Conservation (phyloP, 1,140 invertebrate genomes). For the Trichogramma pretiosum region DNA sequence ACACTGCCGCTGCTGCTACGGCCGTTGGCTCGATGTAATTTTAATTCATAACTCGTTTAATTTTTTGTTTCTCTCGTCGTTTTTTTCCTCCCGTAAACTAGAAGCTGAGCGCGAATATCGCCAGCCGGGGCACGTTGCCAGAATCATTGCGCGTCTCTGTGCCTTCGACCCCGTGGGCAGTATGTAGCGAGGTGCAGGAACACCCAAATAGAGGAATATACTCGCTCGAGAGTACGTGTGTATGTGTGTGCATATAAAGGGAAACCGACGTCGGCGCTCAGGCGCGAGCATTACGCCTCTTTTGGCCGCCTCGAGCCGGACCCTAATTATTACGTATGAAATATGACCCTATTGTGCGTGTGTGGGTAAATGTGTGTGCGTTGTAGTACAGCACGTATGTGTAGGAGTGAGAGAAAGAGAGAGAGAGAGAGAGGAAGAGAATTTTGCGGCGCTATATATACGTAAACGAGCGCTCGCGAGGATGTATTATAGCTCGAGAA, state of each 20-base stretch:
- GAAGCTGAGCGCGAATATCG: neutral
- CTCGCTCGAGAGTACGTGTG: too few species aligned
- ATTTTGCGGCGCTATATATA: too few species aligned
- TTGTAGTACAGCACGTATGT: too few species aligned
- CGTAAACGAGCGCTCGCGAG: too few species aligned
- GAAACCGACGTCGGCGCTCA: neutral
- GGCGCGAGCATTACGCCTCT: slow-evolving; percentile 7
- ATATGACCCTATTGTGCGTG: slow-evolving; percentile 10
- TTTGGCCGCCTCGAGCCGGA: neutral
- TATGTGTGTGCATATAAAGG: too few species aligned
- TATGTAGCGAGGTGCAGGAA: neutral
- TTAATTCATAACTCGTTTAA: too few species aligned
- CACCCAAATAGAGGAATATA: slow-evolving; percentile 10
- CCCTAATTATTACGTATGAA: slow-evolving; percentile 10
- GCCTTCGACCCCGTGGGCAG: neutral
- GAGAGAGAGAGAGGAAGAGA: too few species aligned
- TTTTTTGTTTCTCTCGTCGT: neutral
- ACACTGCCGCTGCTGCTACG: too few species aligned
- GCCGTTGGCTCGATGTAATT: too few species aligned
- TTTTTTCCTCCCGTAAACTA: neutral
- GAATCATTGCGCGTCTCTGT: neutral
- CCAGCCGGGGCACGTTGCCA: slow-evolving; percentile 1
- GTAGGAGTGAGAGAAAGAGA: too few species aligned
- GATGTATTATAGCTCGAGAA: too few species aligned
- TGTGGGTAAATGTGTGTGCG: too few species aligned